These are phyloP conservation scores for Bubo blakistoni DNA, from an alignment of 2,113 vertebrate species.

Conservation along the genomic window DNA sequence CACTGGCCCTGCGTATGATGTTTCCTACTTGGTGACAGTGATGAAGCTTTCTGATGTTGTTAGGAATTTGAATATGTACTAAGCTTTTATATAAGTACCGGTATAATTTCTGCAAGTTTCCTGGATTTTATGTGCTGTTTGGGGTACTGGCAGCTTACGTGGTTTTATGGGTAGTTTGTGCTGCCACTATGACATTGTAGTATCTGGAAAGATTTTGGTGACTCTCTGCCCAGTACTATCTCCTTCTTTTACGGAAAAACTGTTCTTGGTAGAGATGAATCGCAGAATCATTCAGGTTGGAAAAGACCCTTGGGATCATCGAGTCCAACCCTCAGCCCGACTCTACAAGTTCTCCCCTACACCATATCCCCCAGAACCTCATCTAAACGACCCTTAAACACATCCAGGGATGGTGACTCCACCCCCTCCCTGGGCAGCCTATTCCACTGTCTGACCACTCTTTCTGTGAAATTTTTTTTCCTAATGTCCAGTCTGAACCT, in stretches of 20 bases:
- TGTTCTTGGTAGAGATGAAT: neutral
- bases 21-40: neutral
- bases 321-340: no score
- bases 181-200: neutral
- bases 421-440: no score
- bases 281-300: no score
- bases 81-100: neutral
- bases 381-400: no score
- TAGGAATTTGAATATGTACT: neutral
- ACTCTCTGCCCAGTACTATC: neutral
- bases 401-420: no score
- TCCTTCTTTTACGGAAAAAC: neutral
- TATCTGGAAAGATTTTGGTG: constrained; percentile 12
- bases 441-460: no score
- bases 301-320: no score
- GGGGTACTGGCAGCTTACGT: neutral
- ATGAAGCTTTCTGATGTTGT: neutral
- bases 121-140: neutral
- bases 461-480: no score
- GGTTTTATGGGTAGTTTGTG: neutral
- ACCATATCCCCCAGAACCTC: no score
- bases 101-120: neutral
- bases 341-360: no score
- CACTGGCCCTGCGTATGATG: neutral
- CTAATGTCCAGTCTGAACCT: no score